A percentile compares a stretch with the other conserved stretches of the same genome.
These are phyloP conservation scores for Pachyramphus minor DNA, from an alignment of 2,113 vertebrate genomes.

Conservation along the genomic window DNA sequence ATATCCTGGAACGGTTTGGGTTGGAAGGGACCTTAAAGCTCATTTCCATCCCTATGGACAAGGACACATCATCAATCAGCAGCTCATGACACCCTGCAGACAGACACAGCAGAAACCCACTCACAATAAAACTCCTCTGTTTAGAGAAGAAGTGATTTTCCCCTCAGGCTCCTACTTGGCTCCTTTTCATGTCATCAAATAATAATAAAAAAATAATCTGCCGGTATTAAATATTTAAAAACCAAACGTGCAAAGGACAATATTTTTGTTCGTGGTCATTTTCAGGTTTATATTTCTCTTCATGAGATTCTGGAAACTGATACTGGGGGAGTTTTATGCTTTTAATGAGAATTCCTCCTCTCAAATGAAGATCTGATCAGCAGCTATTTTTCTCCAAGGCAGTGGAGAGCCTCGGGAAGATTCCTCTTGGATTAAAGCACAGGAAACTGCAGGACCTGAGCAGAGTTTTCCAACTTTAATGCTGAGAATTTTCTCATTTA, in stretches of 20 bases:
- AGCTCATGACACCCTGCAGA: neutral
- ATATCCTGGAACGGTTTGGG: fast-evolving
- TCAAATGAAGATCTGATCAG: neutral
- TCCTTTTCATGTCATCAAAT: neutral
- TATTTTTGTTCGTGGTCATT: neutral
- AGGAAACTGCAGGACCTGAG: neutral
- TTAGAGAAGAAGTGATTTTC: neutral
- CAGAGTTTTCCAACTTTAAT: neutral
- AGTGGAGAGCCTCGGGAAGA: neutral
- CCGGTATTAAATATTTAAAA: neutral
- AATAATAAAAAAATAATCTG: neutral
- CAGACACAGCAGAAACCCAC: neutral
- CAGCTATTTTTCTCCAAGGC: neutral
- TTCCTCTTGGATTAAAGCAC: neutral
- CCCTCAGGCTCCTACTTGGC: neutral
- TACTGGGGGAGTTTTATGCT: neutral
- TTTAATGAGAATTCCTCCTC: neutral
- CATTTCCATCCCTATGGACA: neutral
- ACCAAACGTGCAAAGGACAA: neutral
- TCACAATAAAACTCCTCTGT: neutral
- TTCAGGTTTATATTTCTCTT: neutral
- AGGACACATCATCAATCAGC: neutral
- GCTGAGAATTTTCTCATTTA: neutral
- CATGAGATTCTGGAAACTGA: neutral
- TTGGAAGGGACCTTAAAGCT: neutral